Evolutionary conservation across 35 echinoderm and acorn worm genomes (phyloP).

Genomic region (Hemicentrotus pulcherrimus): DNA sequence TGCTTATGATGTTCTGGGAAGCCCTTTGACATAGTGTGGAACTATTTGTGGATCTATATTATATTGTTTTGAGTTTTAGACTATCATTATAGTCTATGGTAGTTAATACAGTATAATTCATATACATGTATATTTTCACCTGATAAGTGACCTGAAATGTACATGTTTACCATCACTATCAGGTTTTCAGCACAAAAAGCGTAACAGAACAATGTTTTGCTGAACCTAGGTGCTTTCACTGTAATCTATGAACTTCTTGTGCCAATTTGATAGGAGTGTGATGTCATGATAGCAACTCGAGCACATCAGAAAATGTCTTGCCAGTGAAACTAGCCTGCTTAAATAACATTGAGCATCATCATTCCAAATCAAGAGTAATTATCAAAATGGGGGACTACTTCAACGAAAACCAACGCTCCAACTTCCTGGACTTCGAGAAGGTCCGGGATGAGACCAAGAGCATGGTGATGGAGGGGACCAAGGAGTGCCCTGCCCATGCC

Average conservation of each 20-base stretch:
- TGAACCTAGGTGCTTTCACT: neutral
- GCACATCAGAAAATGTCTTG: neutral
- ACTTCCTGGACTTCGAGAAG: conserved; percentile 37
- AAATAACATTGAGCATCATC: neutral
- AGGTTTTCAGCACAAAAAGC: too few relatives aligned
- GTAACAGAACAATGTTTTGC: too few relatives aligned
- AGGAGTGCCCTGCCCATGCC: conserved; percentile 68
- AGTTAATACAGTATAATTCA: too few relatives aligned
- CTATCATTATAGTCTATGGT: too few relatives aligned
- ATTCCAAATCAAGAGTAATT: neutral
- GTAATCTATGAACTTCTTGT: neutral
- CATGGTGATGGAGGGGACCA: conserved; percentile 44
- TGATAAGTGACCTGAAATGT: too few relatives aligned
- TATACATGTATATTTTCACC: too few relatives aligned
- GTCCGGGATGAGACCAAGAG: conserved; percentile 56
- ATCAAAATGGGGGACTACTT: neutral
- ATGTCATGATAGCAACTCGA: neutral
- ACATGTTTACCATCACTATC: too few relatives aligned
- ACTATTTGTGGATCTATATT: neutral
- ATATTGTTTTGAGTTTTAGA: neutral
- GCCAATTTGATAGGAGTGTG: neutral
- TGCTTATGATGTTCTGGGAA: neutral
- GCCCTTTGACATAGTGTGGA: neutral
- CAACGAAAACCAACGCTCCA: conserved; percentile 15
- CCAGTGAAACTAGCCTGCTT: neutral